These are phyloP conservation scores for Patagioenas fasciata DNA, from an alignment of 2,113 vertebrate genomes.

Conservation along the genomic window DNA sequence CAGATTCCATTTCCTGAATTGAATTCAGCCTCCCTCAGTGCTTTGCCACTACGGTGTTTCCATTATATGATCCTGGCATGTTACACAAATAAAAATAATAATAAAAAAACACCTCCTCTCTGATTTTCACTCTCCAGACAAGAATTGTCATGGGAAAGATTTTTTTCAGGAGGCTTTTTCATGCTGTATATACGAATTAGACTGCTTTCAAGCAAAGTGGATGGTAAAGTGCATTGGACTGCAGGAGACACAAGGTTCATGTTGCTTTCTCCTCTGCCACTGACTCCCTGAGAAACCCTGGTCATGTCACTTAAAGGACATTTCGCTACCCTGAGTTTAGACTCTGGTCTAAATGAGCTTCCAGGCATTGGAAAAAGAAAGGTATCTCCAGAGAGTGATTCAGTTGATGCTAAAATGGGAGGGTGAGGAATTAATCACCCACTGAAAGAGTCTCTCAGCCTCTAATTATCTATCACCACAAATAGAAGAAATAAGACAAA, in stretches of 20 bases:
- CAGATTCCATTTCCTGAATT: neutral
- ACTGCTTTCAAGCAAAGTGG: neutral
- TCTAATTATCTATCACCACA: neutral
- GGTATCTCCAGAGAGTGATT: neutral
- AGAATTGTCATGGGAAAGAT: neutral
- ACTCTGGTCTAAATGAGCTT: neutral
- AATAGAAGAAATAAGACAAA: neutral
- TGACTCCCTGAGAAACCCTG: neutral
- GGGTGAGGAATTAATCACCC: neutral
- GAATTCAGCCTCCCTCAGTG: neutral
- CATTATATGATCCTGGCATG: neutral
- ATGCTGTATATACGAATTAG: neutral
- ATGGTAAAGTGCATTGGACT: neutral
- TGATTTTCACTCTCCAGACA: neutral
- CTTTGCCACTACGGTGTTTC: neutral
- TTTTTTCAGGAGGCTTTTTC: neutral
- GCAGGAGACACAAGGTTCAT: neutral
- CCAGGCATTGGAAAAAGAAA: neutral
- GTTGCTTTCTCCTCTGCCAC: neutral
- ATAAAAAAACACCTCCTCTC: rapidly evolving
- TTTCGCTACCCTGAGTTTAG: neutral
- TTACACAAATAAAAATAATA: neutral
- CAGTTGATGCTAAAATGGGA: neutral
- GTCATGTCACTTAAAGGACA: neutral
- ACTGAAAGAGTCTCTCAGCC: neutral